phyloP scores from a whole-genome alignment of 2,113 vertebrate genomes.

The Thamnophis sirtalis region DNA sequence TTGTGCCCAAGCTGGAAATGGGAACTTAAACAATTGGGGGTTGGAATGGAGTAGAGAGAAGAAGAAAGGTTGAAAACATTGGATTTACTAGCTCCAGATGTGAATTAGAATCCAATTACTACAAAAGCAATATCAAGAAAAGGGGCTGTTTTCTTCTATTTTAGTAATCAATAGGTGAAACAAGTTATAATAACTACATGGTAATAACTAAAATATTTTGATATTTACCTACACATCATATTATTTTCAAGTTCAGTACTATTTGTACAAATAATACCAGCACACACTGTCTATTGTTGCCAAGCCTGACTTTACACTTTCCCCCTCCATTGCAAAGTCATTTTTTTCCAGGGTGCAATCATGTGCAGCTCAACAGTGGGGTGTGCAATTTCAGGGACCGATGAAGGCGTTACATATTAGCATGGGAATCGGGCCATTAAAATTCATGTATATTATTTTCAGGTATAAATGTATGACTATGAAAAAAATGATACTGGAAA shows the following conservation, averaged over 20 bases:
- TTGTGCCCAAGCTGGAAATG: constrained; percentile 69
- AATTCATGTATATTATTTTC: constrained; percentile 24
- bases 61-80: constrained; percentile 73
- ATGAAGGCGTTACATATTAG: constrained; percentile 24
- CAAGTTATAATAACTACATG: constrained; percentile 64
- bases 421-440: constrained; percentile 25
- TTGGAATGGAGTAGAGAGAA: constrained; percentile 39
- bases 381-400: constrained; percentile 33
- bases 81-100: constrained; percentile 74
- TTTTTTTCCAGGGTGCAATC: background rate
- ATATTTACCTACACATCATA: constrained; percentile 56
- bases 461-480: constrained; percentile 12
- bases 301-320: constrained; percentile 31
- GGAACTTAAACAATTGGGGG: constrained; percentile 76
- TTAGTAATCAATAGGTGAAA: constrained; percentile 74
- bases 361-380: constrained; percentile 12
- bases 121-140: constrained; percentile 54
- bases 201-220: constrained; percentile 73
- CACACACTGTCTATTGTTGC: constrained; percentile 22
- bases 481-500: background rate
- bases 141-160: constrained; percentile 72
- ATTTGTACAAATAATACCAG: constrained; percentile 32
- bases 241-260: constrained; percentile 53
- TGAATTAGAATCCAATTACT: constrained; percentile 77
- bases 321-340: constrained; percentile 10